phyloP scores from a whole-genome alignment of 2,113 vertebrate genomes.

The Prochilodus magdalenae region DNA sequence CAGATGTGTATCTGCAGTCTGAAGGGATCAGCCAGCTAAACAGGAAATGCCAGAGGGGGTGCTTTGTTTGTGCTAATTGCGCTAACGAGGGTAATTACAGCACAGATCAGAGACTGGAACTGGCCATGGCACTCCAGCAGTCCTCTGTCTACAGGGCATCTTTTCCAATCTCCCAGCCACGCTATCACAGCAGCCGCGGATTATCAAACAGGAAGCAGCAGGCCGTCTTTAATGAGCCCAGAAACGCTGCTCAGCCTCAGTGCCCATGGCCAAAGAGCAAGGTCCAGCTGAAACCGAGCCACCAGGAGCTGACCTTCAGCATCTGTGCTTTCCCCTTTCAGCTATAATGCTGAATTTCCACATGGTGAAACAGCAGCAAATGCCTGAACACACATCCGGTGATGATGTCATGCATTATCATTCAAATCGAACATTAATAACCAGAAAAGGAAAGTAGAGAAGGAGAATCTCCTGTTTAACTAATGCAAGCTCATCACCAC shows the following conservation, averaged over 20 bases:
- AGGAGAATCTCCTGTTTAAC: too few relatives aligned
- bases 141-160: neutral
- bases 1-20: constrained; percentile 11
- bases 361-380: too few relatives aligned
- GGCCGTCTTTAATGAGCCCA: constrained; percentile 3
- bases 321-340: neutral
- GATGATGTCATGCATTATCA: too few relatives aligned
- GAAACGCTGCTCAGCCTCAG: neutral
- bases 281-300: neutral
- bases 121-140: neutral
- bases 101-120: neutral
- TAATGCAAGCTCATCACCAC: too few relatives aligned
- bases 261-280: neutral
- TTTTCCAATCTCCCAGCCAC: constrained; percentile 11
- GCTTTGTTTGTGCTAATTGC: constrained; percentile 26
- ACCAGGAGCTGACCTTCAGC: neutral
- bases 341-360: too few relatives aligned
- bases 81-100: constrained; percentile 9
- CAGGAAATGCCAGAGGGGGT: constrained; percentile 9
- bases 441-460: too few relatives aligned
- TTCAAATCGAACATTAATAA: too few relatives aligned
- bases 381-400: too few relatives aligned
- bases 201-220: neutral
- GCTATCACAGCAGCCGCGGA: neutral
- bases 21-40: constrained; percentile 16